Evolutionary conservation across 2,113 vertebrate genomes (phyloP), one percentile per base, ranked within the genome.

Genomic region (human (Homo sapiens)): DNA sequence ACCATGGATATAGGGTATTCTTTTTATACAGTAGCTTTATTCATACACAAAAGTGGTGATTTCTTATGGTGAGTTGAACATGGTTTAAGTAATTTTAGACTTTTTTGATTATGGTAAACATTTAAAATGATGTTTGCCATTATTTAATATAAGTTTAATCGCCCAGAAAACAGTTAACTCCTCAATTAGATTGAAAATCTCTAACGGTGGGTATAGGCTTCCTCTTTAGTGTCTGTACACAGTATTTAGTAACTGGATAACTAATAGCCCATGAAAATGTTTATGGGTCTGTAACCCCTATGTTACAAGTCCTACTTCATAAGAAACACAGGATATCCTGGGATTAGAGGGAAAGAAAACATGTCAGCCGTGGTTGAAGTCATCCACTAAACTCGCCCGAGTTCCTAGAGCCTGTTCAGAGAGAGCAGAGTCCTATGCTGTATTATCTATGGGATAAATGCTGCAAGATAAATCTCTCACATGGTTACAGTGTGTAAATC

Each of bases 301-400:
- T 64, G 94, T 94, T 89, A 64, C 1, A 94, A 96, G 94, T 94
- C 83, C 75, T 90, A 87, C 81, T 93, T 97, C 94, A 75, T 30
- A 87, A 95, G 93, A 94, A 94, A 95, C 50, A 87, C 55, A 57
- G 38, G 76, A 83, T 94, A 32, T 66, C 72, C 64, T 95, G 90
- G 72, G 76, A 94, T 95, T 97, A 94, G 64, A 93, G 38, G 43
- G n/a, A 93, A 96, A 90, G 83, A 84, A 97, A 96, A 90, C 20
- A 30, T 68, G 40, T 93, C 85, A 94, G 66, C 84, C 40, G 4
- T 66, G 38, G 75, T 80, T 92, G 85, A 93, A 92, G 92, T 84
- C 72, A 95, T 59, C 20, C 22, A 9, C 43, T 89, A n/a, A 32
- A 48, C n/a, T 96, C 2, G 0, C 48, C 64, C 55, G 70, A 45